A percentile compares a stretch with the other conserved stretches of the same genome.
These are phyloP conservation scores for Geotrupes spiniger DNA, from an alignment of 2,888 invertebrate species.

Conservation along the genomic window DNA sequence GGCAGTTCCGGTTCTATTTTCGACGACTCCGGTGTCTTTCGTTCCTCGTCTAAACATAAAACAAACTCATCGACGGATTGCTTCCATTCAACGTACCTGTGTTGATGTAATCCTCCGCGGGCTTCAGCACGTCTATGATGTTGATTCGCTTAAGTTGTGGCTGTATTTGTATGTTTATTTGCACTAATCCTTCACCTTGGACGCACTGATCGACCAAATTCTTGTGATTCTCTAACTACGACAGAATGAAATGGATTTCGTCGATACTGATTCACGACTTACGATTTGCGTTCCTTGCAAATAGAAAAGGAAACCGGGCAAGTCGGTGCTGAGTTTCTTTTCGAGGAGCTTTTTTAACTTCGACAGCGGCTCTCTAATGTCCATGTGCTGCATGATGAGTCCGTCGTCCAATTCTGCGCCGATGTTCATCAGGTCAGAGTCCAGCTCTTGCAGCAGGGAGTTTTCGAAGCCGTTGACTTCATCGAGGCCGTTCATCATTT, in stretches of 20 bases:
- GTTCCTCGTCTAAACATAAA: constrained; percentile 30
- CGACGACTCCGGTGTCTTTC: constrained; percentile 29
- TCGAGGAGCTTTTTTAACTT: constrained; percentile 68
- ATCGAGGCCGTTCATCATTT: constrained; percentile 44
- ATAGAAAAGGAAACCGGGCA: constrained; percentile 79
- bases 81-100: too few relatives aligned
- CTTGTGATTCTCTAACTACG: constrained; percentile 86
- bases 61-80: too few relatives aligned
- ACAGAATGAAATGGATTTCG: too few relatives aligned
- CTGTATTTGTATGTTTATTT: constrained; percentile 86
- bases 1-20: too few relatives aligned
- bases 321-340: constrained; percentile 65
- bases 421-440: constrained; percentile 43
- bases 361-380: constrained; percentile 73
- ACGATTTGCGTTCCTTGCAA: constrained; percentile 87
- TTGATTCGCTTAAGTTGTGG: constrained; percentile 75
- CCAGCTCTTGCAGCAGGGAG: constrained; percentile 46
- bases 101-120: constrained; percentile 77
- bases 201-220: constrained; percentile 93
- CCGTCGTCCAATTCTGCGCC: constrained; percentile 41
- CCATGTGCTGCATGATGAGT: constrained; percentile 77
- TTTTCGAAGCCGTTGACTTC: constrained; percentile 44
- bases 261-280: too few relatives aligned
- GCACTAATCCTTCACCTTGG: constrained; percentile 86
- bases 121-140: constrained; percentile 90